phyloP scores from a whole-genome alignment of 2,797 vertebrate species.

The Gorsachius magnificus region DNA sequence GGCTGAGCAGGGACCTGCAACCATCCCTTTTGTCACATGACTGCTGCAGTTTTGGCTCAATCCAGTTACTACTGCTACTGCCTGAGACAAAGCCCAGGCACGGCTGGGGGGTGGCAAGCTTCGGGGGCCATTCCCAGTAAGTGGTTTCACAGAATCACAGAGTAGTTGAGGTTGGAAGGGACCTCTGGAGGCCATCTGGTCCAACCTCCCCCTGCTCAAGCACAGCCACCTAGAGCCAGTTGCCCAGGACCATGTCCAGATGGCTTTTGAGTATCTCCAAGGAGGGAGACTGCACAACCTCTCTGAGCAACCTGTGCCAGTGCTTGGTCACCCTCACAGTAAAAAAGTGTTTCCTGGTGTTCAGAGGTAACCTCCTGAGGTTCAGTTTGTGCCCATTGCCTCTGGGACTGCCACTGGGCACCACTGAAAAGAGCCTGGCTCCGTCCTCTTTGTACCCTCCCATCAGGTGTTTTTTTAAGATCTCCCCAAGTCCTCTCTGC shows the following conservation, averaged over 20 bases:
- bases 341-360: neutral
- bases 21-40: neutral
- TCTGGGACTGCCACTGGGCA: neutral
- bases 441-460: neutral
- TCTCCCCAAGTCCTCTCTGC: neutral
- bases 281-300: neutral
- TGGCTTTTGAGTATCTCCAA: neutral
- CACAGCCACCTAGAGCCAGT: neutral
- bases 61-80: neutral
- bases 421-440: neutral
- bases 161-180: neutral
- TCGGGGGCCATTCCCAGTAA: neutral
- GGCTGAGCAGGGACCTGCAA: neutral
- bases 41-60: neutral
- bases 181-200: neutral
- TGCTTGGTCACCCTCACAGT: neutral
- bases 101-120: neutral
- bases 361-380: neutral
- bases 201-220: neutral
- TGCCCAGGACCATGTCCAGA: neutral
- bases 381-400: neutral
- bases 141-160: neutral
- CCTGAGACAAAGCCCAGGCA: neutral
- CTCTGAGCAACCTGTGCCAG: neutral
- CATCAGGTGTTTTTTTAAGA: neutral